A percentile compares a stretch with the other conserved stretches of the same genome.
phyloP scores from a whole-genome alignment of 2,797 vertebrate genomes.

The Acridotheres tristis region DNA sequence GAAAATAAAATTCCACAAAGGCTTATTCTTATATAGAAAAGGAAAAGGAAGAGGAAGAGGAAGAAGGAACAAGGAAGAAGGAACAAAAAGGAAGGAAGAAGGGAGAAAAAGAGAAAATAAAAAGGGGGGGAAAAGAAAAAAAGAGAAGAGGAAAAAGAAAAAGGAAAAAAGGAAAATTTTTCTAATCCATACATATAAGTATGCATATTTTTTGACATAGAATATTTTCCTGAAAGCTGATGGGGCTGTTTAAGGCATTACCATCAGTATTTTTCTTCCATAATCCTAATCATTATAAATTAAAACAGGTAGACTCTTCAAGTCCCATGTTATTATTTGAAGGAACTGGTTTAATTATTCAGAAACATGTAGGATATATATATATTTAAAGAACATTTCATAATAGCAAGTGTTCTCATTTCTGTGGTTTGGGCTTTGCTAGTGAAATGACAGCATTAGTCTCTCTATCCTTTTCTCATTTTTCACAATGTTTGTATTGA shows the following conservation, averaged over 20 bases:
- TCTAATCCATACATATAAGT: neutral
- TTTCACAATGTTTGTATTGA: neutral
- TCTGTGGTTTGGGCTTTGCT: neutral
- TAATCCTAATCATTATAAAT: neutral
- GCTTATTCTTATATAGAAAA: neutral
- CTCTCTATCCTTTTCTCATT: neutral
- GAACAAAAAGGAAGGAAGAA: neutral
- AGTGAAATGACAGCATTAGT: neutral
- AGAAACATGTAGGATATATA: neutral
- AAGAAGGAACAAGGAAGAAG: neutral
- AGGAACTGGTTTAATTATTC: neutral
- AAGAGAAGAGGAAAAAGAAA: fast-evolving
- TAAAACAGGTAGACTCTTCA: neutral
- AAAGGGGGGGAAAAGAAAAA: neutral
- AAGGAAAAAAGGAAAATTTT: fast-evolving
- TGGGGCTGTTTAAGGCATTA: neutral
- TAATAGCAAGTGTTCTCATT: neutral
- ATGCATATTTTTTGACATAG: neutral
- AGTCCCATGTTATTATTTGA: neutral
- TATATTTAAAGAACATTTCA: neutral
- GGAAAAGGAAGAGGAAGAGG: too few relatives aligned
- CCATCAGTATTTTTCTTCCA: neutral
- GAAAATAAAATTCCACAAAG: neutral
- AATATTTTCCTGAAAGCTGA: neutral
- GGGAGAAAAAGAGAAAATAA: neutral